Evolutionary conservation across 2,113 vertebrate genomes (phyloP).

Genomic region (rat (Rattus norvegicus)): GRCr8 NC_086027.1:8137501-8138000

Average conservation of each 20-base stretch:
- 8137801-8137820: background rate
- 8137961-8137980: background rate
- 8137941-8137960: background rate
- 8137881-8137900: background rate
- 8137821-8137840: background rate
- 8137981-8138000: background rate
- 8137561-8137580: background rate
- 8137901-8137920: background rate
- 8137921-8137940: background rate
- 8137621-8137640: background rate
- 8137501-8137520: background rate
- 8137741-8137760: background rate
- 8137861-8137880: background rate
- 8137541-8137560: background rate
- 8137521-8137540: background rate
- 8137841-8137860: background rate
- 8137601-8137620: background rate
- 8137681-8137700: background rate
- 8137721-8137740: background rate
- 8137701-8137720: background rate
- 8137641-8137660: background rate
- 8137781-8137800: background rate
- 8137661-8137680: background rate
- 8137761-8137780: background rate
- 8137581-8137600: background rate